These are phyloP conservation scores for Leptinotarsa peninsularis DNA, from an alignment of 2,888 invertebrate genomes.

Conservation along the genomic window DNA sequence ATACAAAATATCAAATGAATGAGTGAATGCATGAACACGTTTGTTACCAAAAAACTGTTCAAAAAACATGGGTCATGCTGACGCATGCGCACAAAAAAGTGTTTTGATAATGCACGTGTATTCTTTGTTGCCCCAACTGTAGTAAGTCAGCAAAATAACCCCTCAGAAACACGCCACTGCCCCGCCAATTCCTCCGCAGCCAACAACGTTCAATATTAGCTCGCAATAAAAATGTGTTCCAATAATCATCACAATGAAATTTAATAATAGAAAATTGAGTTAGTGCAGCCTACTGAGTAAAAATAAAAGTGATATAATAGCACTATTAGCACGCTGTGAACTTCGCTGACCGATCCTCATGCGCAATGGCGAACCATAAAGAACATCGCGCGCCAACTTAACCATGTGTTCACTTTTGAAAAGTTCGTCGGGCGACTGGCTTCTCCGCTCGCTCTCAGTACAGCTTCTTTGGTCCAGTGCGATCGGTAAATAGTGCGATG, in stretches of 20 bases:
- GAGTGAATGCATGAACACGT: too few species aligned
- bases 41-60: too few species aligned
- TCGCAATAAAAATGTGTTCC: conserved; percentile 11
- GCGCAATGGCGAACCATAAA: conserved; percentile 26
- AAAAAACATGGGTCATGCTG: too few species aligned
- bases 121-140: too few species aligned
- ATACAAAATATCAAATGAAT: too few species aligned
- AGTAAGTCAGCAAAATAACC: background rate
- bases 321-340: conserved; percentile 27
- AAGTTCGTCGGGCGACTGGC: conserved; percentile 39
- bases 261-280: conserved; percentile 36
- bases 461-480: conserved; percentile 44
- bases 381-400: conserved; percentile 44
- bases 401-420: conserved; percentile 48
- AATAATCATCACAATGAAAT: conserved; percentile 31
- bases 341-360: conserved; percentile 10
- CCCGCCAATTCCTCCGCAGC: background rate
- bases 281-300: conserved; percentile 26
- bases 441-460: conserved; percentile 32
- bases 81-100: too few species aligned
- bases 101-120: too few species aligned
- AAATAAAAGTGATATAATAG: conserved; percentile 37
- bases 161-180: background rate
- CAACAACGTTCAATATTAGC: background rate
- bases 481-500: conserved; percentile 43